phyloP scores from a whole-genome alignment of 2,113 vertebrate genomes.

The Lycocorax pyrrhopterus region DNA sequence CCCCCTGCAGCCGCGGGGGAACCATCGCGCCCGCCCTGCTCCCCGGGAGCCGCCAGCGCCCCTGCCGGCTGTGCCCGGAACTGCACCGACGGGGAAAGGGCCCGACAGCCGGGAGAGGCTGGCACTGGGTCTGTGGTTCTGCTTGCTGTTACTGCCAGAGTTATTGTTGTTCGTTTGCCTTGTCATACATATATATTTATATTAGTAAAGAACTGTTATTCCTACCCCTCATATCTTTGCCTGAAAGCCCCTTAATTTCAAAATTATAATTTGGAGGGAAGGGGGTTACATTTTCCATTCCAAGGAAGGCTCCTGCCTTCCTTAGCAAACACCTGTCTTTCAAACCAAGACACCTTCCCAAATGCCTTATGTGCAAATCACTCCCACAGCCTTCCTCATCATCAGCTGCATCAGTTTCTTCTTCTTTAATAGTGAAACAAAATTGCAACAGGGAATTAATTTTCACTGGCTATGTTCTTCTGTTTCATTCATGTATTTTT shows the following conservation, averaged over 20 bases:
- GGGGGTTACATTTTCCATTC: neutral
- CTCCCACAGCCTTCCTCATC: neutral
- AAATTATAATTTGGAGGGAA: neutral
- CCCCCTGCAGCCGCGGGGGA: neutral
- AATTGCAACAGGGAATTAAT: neutral
- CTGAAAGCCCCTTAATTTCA: neutral
- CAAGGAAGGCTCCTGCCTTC: neutral
- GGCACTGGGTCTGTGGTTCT: no score
- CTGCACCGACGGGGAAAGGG: no score
- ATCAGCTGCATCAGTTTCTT: neutral
- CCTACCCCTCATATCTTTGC: neutral
- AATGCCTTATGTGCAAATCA: fast-evolving
- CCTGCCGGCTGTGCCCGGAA: neutral
- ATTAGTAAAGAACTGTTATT: neutral
- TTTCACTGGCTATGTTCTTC: neutral
- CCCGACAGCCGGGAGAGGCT: no score
- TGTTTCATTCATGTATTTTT: neutral
- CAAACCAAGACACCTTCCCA: neutral
- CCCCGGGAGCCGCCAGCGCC: neutral
- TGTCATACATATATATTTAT: no score
- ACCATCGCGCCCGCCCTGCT: neutral
- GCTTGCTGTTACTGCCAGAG: no score
- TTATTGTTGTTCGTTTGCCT: no score
- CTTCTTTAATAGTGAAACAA: neutral
- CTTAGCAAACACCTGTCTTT: neutral